A percentile compares a stretch with the other conserved stretches of the same genome.
Conservation (phyloP, 2,113 vertebrate species). For the Calonectris borealis region DNA sequence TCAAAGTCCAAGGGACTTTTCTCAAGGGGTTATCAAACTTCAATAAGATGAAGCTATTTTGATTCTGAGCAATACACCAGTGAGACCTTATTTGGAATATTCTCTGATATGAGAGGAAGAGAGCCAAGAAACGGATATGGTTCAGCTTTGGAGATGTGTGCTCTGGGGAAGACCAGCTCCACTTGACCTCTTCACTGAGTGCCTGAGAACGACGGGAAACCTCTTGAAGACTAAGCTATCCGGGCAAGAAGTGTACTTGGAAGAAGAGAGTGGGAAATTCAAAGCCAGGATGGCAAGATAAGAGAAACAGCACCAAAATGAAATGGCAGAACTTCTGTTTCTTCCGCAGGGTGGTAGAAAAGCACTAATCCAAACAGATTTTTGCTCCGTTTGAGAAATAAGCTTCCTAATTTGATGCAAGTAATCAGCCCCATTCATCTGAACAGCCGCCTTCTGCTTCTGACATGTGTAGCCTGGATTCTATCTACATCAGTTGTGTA, state of each 20-base stretch:
- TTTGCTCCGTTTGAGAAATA: not conserved
- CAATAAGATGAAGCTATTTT: slow-evolving; percentile 21
- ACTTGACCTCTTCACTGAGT: not conserved
- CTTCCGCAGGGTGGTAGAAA: not conserved
- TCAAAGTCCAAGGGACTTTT: slow-evolving; percentile 21
- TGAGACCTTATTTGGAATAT: slow-evolving; percentile 18
- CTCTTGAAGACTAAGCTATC: not conserved
- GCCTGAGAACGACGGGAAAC: not conserved
- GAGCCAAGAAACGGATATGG: not conserved
- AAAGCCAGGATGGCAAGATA: not conserved
- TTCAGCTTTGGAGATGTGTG: not conserved
- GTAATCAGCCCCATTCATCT: not conserved
- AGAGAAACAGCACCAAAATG: not conserved
- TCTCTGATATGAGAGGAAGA: not conserved
- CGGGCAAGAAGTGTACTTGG: not conserved
- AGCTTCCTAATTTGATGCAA: not conserved
- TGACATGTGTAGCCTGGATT: not conserved
- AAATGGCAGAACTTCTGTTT: not conserved
- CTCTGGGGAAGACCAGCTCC: not conserved
- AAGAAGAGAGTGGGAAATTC: not conserved
- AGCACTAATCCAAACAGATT: not conserved
- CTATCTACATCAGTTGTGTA: not conserved
- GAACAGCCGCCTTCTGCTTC: not conserved
- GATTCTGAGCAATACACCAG: not conserved
- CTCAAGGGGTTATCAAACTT: not conserved